Percentiles rank a stretch among this genome's conserved stretches.
Conservation (phyloP, 2,797 vertebrate genomes). For the Girardinus metallicus region DNA sequence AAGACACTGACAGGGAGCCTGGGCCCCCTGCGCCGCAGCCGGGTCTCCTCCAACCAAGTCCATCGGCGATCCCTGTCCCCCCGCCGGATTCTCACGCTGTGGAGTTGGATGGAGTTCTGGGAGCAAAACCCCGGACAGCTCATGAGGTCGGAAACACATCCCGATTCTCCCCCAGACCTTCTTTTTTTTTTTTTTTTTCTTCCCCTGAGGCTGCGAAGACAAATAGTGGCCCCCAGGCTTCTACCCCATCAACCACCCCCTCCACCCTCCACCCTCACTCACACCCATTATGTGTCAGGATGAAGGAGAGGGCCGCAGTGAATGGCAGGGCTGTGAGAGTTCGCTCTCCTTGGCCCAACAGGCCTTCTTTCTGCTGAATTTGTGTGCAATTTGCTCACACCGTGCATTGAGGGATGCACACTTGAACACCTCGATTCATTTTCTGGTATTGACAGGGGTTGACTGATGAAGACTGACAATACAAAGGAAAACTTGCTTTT, state of each 20-base stretch:
- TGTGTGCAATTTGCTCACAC: slow-evolving; percentile 83
- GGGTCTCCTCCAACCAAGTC: slow-evolving; percentile 34
- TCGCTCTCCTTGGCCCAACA: slow-evolving; percentile 78
- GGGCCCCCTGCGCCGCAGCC: slow-evolving; percentile 12
- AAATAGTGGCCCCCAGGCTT: slow-evolving; percentile 75
- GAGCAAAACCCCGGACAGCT: slow-evolving; percentile 77
- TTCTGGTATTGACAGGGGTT: slow-evolving; percentile 52
- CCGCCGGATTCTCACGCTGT: slow-evolving; percentile 81
- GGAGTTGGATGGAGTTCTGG: slow-evolving; percentile 76
- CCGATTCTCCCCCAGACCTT: slow-evolving; percentile 78
- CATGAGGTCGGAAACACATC: slow-evolving; percentile 82
- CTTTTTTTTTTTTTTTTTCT: slow-evolving; percentile 52
- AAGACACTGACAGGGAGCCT: slow-evolving; percentile 42
- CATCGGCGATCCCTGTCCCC: slow-evolving; percentile 49
- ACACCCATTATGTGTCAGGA: slow-evolving; percentile 80
- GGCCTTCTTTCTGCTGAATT: slow-evolving; percentile 80
- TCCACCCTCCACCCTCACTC: slow-evolving; percentile 29
- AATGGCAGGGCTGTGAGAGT: slow-evolving; percentile 84
- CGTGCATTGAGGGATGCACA: slow-evolving; percentile 56
- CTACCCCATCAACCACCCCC: slow-evolving; percentile 6
- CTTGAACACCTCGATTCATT: slow-evolving; percentile 54
- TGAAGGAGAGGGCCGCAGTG: slow-evolving; percentile 80
- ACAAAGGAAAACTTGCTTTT: slow-evolving; percentile 43
- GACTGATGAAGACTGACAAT: slow-evolving; percentile 62
- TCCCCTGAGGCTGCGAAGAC: slow-evolving; percentile 79